Conservation (phyloP, 64 coral and sea anemone genomes). For the Montipora sp. region DNA sequence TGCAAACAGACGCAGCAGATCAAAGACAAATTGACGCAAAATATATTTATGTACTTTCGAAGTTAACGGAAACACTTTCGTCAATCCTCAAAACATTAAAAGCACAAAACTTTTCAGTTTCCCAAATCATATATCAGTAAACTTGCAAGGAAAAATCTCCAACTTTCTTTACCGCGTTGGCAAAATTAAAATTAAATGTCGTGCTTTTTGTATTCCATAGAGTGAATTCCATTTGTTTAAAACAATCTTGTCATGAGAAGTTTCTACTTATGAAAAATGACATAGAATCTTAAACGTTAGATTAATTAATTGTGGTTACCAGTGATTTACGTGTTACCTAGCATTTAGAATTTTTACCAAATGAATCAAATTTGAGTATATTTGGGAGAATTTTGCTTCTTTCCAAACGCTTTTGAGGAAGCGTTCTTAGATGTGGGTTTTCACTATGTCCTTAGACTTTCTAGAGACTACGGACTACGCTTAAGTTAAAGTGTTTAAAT, state of each 20-base stretch:
- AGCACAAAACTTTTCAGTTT: not conserved
- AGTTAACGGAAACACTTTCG: constrained; percentile 28
- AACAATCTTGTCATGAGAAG: too few relatives aligned
- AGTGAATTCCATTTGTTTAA: too few relatives aligned
- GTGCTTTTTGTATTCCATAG: too few relatives aligned
- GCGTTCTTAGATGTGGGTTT: not conserved
- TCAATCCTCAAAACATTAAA: constrained; percentile 13
- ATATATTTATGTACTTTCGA: constrained; percentile 46
- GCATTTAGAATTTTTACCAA: not conserved
- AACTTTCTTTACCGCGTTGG: too few relatives aligned
- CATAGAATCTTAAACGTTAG: too few relatives aligned
- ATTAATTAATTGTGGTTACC: not conserved
- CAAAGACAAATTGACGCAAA: constrained; percentile 37
- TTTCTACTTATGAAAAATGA: too few relatives aligned
- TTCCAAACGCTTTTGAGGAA: not conserved
- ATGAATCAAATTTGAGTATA: not conserved
- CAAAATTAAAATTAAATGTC: too few relatives aligned
- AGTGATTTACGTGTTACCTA: too few relatives aligned
- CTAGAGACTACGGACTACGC: not conserved
- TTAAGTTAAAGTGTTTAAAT: too few relatives aligned
- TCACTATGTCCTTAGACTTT: not conserved
- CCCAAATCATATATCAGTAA: not conserved
- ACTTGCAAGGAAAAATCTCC: not conserved
- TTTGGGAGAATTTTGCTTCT: not conserved
- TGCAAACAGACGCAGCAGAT: not conserved